Evolutionary conservation across 2,113 vertebrate species (phyloP), one percentile per base, ranked within the genome.

Genomic region (Hippocampus mohnikei): DNA sequence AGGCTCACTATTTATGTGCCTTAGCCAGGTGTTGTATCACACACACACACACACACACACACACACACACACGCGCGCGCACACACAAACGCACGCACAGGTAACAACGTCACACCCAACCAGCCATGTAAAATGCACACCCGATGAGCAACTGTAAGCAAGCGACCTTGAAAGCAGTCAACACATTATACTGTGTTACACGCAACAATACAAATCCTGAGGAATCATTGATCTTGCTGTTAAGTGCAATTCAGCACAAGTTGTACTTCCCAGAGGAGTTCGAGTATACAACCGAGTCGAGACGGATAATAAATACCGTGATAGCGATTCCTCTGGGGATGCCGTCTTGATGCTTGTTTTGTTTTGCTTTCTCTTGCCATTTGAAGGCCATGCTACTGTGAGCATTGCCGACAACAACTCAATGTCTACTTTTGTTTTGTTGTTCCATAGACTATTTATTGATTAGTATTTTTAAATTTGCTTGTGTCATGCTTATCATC

Each of bases 1-100:
- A 65, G 63, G 69, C 76, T 84, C 56, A n/a, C 46, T 69, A 77
- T 82, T 67, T 41, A 72, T 86, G 88, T 91, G 90, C 88, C 90
- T 91, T 91, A 89, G 80, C 76, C 73, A 70, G 20, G 78, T 79
- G 71, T 79, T 63, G 78, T 60, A 76, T 60, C 74, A 82, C 78
- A 78, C 69, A 79, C 70, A 68, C 74, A 44, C 62, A 23, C 21
- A 64, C 25, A 29, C 70, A 70, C 74, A 25, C 62, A 42, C 20
- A 42, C 25, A 59, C 72, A 81, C 77, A 79, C 67, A 78, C 70
- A 70, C 74, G 25, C 61, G n/a, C 20, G 42, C 25, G 16, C 74
- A 82, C 77, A 78, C 69, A 79, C 70, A 68, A 72, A 44, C 61
- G n/a, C 20, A 63, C 25, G 29, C 29, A 56, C 41, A 68, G 27